Base-by-base conservation (phyloP, 2,888 invertebrate species). In the Sarcophaga variegata region DNA sequence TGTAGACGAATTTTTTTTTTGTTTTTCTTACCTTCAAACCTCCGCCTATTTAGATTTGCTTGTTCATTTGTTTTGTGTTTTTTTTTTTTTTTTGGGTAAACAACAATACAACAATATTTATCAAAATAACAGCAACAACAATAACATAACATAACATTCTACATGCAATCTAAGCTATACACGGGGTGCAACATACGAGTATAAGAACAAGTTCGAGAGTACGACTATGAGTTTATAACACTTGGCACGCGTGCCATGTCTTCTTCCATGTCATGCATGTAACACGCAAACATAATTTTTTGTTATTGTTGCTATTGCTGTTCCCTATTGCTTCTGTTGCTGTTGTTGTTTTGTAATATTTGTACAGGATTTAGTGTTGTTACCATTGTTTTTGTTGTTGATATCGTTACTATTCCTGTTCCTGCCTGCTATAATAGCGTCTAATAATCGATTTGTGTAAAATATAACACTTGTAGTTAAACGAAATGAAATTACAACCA, bases 391-490 rank as follows among this genome's bases (percentile, higher is more conserved):
- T 6, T 62, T 79, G 63, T 60, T 76, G 45, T 25, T 70, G 45
- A 67, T 71, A 77, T 72, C 66, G 37, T 71, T 80, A n/a, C 3
- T 45, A 20, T 67, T 67, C 25, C 67, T 80, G 76, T 66, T 80
- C 37, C 37, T 54, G 4, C 71, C 80, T 66, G 80, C 76, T 67
- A 17, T 54, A 81, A 47, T 54, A 67, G 4, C 20, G 25, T 81
- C 62, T 77, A 45, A 76, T 85, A 85, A 85, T 85, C 84, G 84
- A 85, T 85, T 85, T 85, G 84, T 85, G 84, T 85, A 81, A 85
- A 81, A 85, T 85, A 81, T 81, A 85, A 81, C 84, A 85, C 84
- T 85, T 76, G 84, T 49, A 80, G 59, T 60, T 49, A 60, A 22
- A 78, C 71, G 54, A 76, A 85, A 80, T 81, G 62, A 77, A 85